Percentiles rank a stretch among this genome's conserved stretches.
Evolutionary conservation across 2,113 vertebrate species (phyloP).

Genomic region (Nycticebus coucang): DNA sequence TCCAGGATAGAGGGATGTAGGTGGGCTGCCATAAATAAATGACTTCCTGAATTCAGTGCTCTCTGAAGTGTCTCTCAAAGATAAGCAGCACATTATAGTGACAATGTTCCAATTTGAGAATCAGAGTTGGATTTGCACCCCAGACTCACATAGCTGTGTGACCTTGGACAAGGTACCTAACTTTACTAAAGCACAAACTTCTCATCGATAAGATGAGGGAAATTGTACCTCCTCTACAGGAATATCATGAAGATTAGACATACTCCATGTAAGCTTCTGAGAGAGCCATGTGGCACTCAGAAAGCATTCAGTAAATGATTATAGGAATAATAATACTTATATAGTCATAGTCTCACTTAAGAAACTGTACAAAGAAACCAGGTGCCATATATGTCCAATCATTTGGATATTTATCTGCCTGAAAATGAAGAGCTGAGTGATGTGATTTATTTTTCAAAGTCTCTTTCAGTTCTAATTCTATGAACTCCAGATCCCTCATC

Average conservation of each 20-base stretch:
- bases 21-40: background rate
- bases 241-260: background rate
- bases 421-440: background rate
- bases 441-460: background rate
- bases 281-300: background rate
- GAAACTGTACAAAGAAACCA: constrained; percentile 31
- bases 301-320: background rate
- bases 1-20: background rate
- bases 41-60: background rate
- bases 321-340: background rate
- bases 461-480: background rate
- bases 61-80: background rate
- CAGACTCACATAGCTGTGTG: background rate
- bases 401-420: background rate
- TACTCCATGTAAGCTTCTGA: background rate
- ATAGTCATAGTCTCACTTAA: background rate
- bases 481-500: background rate
- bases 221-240: background rate
- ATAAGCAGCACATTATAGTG: background rate
- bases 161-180: constrained; percentile 21
- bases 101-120: background rate
- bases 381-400: background rate
- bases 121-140: background rate
- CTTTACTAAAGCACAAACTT: constrained; percentile 2
- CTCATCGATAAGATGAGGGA: background rate